Conservation (phyloP, 1,140 invertebrate species). For the Streblospio benedicti region DNA sequence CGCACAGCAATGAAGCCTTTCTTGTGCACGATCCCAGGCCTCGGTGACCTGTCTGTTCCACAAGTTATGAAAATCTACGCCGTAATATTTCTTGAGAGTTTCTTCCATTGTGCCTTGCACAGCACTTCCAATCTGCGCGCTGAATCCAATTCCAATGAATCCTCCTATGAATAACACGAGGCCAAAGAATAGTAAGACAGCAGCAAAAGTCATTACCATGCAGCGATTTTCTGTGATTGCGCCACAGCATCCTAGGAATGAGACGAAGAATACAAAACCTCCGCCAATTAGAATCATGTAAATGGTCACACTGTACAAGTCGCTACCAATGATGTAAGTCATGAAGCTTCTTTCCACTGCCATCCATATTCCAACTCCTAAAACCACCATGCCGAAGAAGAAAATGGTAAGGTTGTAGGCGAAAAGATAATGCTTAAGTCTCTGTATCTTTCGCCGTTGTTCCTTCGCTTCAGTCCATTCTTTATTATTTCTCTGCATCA, state of each 20-base stretch:
- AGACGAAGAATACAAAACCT: constrained; percentile 14
- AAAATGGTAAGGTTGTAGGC: too few species aligned
- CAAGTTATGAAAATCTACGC: constrained; percentile 11
- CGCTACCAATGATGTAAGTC: constrained; percentile 16
- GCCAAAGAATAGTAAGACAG: background rate
- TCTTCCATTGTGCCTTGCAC: constrained; percentile 14
- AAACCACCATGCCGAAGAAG: constrained; percentile 9
- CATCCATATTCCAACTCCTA: constrained; percentile 17
- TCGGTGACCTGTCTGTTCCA: constrained; percentile 12
- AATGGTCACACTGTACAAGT: constrained; percentile 15
- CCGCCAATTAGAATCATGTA: constrained; percentile 11
- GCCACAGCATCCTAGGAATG: constrained; percentile 17
- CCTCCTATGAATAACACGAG: constrained; percentile 13
- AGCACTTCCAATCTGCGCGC: constrained; percentile 15
- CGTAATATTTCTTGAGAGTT: constrained; percentile 15
- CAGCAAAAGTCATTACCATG: background rate
- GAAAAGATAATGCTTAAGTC: too few species aligned
- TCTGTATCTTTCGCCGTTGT: too few species aligned
- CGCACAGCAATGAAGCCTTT: constrained; percentile 19
- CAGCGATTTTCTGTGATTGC: constrained; percentile 9
- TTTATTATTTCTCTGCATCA: too few species aligned
- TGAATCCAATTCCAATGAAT: constrained; percentile 12
- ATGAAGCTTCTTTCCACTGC: constrained; percentile 17
- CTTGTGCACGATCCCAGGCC: constrained; percentile 16
- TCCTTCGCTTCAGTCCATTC: too few species aligned